Evolutionary conservation across 2,113 vertebrate species (phyloP).

Genomic region (Conger conger): DNA sequence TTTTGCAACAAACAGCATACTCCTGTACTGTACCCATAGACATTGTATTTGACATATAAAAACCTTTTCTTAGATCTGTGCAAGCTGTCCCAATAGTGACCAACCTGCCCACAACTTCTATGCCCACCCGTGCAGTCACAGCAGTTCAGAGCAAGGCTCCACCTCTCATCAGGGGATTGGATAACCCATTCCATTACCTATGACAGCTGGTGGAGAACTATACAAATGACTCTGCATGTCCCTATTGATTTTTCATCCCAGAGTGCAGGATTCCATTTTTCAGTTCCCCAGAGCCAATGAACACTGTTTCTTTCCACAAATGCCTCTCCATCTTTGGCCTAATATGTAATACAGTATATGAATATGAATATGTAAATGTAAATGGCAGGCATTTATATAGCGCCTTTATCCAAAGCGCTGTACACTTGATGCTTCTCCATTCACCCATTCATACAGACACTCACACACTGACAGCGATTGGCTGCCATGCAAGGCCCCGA

Average conservation of each 20-base stretch:
- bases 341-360: background rate
- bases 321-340: background rate
- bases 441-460: too few species aligned
- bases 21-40: background rate
- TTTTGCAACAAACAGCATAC: background rate
- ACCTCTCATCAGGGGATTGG: background rate
- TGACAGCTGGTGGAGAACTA: background rate
- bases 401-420: too few species aligned
- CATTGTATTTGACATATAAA: background rate
- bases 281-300: background rate
- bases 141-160: background rate
- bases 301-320: background rate
- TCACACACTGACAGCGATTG: too few species aligned
- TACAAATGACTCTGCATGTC: slow-evolving; percentile 21
- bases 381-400: too few species aligned
- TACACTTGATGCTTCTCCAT: too few species aligned
- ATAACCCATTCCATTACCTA: slow-evolving; percentile 26
- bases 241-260: slow-evolving; percentile 21
- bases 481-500: too few species aligned
- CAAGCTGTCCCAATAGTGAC: background rate
- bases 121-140: background rate
- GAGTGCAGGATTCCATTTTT: slow-evolving; percentile 1
- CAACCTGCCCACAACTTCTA: background rate
- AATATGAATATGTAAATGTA: too few species aligned
- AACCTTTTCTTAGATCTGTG: background rate